phyloP scores from a whole-genome alignment of 1,140 invertebrate genomes.

The Trialeurodes vaporariorum region DNA sequence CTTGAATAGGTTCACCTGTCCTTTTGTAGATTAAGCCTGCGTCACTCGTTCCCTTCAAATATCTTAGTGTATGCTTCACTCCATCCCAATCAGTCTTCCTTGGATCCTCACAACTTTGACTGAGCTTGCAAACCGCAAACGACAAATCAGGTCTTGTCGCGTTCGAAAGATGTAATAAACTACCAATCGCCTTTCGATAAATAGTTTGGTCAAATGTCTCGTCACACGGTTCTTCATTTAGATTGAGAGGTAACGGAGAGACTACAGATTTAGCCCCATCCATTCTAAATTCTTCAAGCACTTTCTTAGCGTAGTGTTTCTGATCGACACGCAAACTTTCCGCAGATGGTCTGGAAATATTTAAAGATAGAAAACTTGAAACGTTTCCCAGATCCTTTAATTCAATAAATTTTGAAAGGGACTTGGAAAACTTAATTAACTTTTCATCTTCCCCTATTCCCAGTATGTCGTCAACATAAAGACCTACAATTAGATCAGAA shows the following conservation, averaged over 20 bases:
- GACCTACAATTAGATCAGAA: background rate
- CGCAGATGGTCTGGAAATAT: background rate
- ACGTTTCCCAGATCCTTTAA: background rate
- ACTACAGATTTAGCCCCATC: background rate
- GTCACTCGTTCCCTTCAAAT: background rate
- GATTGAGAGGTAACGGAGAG: no score
- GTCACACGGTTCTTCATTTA: background rate
- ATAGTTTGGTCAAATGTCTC: background rate
- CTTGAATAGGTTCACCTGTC: background rate
- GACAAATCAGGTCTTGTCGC: background rate
- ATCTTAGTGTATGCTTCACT: background rate
- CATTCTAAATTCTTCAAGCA: background rate
- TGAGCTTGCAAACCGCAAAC: background rate
- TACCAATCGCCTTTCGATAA: background rate
- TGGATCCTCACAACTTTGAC: background rate
- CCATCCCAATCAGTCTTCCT: background rate
- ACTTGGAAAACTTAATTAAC: background rate
- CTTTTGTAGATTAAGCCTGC: background rate
- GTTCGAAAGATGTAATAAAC: background rate
- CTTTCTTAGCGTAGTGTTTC: background rate
- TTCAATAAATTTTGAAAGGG: background rate
- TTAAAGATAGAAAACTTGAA: background rate
- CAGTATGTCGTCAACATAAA: background rate
- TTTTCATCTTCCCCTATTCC: background rate
- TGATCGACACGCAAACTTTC: background rate